Evolutionary conservation across 2,888 invertebrate species (phyloP).

Genomic region (Spilarctia lutea): DNA sequence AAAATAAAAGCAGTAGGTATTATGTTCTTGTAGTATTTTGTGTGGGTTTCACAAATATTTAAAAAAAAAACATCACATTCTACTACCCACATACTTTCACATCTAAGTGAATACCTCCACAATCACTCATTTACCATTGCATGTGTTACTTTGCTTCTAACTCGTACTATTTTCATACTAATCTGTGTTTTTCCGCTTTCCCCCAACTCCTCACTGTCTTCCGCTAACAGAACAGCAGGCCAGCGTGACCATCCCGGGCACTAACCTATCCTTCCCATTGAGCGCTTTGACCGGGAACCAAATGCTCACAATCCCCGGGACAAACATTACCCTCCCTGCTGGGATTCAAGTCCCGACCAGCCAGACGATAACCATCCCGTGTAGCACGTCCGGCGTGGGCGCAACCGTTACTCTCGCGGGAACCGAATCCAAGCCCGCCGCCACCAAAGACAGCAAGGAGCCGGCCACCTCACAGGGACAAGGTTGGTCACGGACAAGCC

Average conservation of each 20-base stretch:
- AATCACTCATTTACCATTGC: constrained; percentile 48
- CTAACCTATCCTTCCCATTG: constrained; percentile 87
- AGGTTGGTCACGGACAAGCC: constrained; percentile 71
- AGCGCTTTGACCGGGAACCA: constrained; percentile 81
- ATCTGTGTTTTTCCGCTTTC: constrained; percentile 75
- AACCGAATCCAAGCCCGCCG: constrained; percentile 52
- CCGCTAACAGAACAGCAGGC: constrained; percentile 83
- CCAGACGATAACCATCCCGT: constrained; percentile 69
- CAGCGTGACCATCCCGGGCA: constrained; percentile 88
- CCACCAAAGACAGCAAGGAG: constrained; percentile 84
- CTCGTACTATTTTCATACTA: constrained; percentile 75
- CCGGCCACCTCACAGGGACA: constrained; percentile 63
- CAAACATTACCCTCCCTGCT: constrained; percentile 78
- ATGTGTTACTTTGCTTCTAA: constrained; percentile 68
- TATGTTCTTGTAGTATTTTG: background rate
- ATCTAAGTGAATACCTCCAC: constrained; percentile 20
- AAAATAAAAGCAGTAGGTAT: background rate
- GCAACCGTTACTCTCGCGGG: constrained; percentile 51
- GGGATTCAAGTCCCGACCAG: constrained; percentile 63
- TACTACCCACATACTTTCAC: background rate
- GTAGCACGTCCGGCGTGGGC: constrained; percentile 59
- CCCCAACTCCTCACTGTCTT: constrained; percentile 47
- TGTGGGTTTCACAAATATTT: background rate
- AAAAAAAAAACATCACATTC: background rate
- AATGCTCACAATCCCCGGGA: constrained; percentile 86